A percentile compares a stretch with the other conserved stretches of the same genome.
Conservation (phyloP, 2,797 vertebrate genomes). For the Luscinia megarhynchos region DNA sequence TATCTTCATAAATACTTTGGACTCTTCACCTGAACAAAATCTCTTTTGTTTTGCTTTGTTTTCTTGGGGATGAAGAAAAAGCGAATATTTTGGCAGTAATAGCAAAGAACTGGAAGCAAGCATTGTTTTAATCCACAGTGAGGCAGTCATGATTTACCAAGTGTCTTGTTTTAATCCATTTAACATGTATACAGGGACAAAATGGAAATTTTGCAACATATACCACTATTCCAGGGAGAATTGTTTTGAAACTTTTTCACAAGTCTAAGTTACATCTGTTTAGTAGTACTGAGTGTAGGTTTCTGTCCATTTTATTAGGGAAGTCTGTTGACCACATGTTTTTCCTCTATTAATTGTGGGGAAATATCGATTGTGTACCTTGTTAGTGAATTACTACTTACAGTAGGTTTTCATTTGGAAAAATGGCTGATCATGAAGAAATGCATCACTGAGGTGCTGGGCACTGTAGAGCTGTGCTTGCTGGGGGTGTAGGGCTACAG, state of each 20-base stretch:
- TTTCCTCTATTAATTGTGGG: neutral
- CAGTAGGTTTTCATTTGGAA: neutral
- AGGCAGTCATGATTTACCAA: conserved; percentile 46
- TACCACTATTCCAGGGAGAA: neutral
- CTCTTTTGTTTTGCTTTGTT: neutral
- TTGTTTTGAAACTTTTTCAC: neutral
- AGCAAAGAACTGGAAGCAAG: neutral
- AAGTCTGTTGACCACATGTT: neutral
- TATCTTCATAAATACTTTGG: neutral
- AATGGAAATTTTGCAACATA: neutral
- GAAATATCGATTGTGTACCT: neutral
- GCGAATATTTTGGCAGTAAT: neutral
- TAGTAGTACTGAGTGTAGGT: neutral
- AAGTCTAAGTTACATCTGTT: neutral
- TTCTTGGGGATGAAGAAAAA: neutral
- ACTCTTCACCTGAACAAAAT: neutral
- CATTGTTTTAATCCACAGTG: conserved; percentile 49
- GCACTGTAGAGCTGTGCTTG: neutral
- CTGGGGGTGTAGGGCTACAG: neutral
- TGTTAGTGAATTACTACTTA: neutral
- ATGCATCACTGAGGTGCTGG: neutral
- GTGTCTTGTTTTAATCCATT: neutral
- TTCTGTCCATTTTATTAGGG: neutral
- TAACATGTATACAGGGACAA: neutral
- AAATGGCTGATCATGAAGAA: neutral